Evolutionary conservation across 1,140 invertebrate genomes (phyloP).

Genomic region (Drosophila nasuta): DNA sequence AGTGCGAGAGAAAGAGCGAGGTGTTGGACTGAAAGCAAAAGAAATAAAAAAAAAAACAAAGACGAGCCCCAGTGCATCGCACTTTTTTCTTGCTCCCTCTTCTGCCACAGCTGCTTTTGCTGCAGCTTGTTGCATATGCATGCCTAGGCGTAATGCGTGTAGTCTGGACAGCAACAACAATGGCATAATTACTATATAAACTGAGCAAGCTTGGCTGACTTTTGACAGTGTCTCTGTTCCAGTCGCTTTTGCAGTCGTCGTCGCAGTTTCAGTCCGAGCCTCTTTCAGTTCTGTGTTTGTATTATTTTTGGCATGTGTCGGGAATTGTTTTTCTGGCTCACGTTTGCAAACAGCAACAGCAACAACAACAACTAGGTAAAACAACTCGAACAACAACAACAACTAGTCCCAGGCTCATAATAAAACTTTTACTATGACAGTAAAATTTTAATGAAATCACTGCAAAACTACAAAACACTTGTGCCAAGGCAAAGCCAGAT

Average conservation of each 20-base stretch:
- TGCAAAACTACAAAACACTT: slow-evolving; percentile 69
- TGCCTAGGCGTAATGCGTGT: slow-evolving; percentile 52
- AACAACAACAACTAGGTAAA: not conserved
- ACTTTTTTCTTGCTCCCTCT: slow-evolving; percentile 38
- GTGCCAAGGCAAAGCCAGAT: slow-evolving; percentile 31
- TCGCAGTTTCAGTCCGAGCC: slow-evolving; percentile 1
- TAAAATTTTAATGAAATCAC: slow-evolving; percentile 79
- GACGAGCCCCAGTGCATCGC: slow-evolving; percentile 28
- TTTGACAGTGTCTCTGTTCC: slow-evolving; percentile 35
- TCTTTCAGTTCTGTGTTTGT: slow-evolving; percentile 40
- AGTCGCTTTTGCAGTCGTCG: not conserved
- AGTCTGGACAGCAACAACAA: slow-evolving; percentile 56
- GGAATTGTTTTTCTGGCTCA: slow-evolving; percentile 61
- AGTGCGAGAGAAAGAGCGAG: slow-evolving; percentile 13
- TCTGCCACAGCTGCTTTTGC: slow-evolving; percentile 25
- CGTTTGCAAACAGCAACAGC: slow-evolving; percentile 46
- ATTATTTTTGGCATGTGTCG: slow-evolving; percentile 55
- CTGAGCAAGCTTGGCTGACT: slow-evolving; percentile 54
- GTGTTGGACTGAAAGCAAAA: slow-evolving; percentile 50
- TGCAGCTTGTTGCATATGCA: slow-evolving; percentile 63
- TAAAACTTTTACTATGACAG: slow-evolving; percentile 78
- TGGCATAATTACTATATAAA: slow-evolving; percentile 65
- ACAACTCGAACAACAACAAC: slow-evolving; percentile 18
- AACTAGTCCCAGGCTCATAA: slow-evolving; percentile 62
- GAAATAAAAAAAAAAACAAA: slow-evolving; percentile 33